Percentiles rank a stretch among this genome's conserved stretches.
Conservation (phyloP, 2,797 vertebrate species). For the Trachops cirrhosus region DNA sequence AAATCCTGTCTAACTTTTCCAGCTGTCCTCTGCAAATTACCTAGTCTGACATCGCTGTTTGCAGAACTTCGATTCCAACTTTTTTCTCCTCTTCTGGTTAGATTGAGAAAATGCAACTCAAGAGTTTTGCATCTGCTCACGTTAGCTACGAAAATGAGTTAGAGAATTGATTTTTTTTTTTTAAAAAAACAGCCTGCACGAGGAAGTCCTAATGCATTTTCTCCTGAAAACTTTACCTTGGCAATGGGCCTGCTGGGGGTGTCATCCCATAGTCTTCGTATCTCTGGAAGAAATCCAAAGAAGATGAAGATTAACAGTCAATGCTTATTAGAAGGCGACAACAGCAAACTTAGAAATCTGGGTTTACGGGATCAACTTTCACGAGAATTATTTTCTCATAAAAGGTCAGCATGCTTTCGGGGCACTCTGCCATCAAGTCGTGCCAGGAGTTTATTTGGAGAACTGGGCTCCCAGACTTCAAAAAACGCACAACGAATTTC, state of each 20-base stretch:
- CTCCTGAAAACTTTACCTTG: slow-evolving; percentile 85
- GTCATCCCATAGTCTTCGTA: slow-evolving; percentile 94
- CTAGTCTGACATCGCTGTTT: not conserved
- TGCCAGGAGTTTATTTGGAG: not conserved
- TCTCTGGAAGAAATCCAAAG: slow-evolving; percentile 84
- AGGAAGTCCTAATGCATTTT: not conserved
- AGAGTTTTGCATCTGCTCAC: not conserved
- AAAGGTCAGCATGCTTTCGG: not conserved
- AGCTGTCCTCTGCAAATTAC: not conserved
- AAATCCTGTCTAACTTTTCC: not conserved
- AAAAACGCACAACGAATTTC: not conserved
- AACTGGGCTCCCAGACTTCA: not conserved
- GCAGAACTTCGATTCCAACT: not conserved
- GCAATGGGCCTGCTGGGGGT: slow-evolving; percentile 88
- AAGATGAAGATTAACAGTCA: slow-evolving; percentile 41
- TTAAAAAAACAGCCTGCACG: not conserved
- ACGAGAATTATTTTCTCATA: slow-evolving; percentile 53
- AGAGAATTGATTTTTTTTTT: not conserved
- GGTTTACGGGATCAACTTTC: slow-evolving; percentile 16
- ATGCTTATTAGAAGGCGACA: slow-evolving; percentile 48
- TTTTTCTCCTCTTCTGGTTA: not conserved
- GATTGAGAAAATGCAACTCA: not conserved
- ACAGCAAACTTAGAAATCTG: not conserved
- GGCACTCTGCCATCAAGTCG: not conserved
- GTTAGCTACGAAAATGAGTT: not conserved